Evolutionary conservation across 1,140 invertebrate species (phyloP).

Genomic region (Myzus persicae): DNA sequence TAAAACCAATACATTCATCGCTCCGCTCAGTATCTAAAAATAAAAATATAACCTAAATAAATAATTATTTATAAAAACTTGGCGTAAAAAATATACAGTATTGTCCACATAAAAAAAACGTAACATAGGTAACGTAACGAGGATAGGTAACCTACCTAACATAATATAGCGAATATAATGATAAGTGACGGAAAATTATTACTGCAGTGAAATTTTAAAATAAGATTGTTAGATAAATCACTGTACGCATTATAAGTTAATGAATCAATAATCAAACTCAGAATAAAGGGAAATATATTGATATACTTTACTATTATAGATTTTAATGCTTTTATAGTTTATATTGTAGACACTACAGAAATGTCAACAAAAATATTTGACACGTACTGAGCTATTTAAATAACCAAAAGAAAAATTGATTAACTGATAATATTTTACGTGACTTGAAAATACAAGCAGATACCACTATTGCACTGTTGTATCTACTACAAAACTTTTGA

Average conservation of each 20-base stretch:
- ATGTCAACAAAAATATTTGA: background rate
- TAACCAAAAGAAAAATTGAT: slow-evolving; percentile 36
- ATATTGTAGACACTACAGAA: no score
- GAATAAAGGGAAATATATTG: background rate
- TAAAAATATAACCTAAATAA: background rate
- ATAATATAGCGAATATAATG: background rate
- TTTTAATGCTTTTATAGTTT: background rate
- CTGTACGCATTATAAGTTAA: background rate
- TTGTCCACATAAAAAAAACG: background rate
- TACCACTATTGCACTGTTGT: background rate
- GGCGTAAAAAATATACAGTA: background rate
- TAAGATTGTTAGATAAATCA: background rate
- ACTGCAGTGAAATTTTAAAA: no score
- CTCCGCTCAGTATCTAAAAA: background rate
- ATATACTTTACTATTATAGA: background rate
- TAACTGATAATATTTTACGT: slow-evolving; percentile 42
- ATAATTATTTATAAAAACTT: slow-evolving; percentile 11
- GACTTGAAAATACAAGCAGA: slow-evolving; percentile 16
- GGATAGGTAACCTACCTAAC: background rate
- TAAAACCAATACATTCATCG: background rate
- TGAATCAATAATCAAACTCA: background rate
- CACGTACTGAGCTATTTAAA: background rate
- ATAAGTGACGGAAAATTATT: background rate
- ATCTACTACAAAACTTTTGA: background rate
- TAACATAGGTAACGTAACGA: background rate